These are phyloP conservation scores for Eubasilissa splendida DNA, from an alignment of 2,888 invertebrate species.

Conservation along the genomic window DNA sequence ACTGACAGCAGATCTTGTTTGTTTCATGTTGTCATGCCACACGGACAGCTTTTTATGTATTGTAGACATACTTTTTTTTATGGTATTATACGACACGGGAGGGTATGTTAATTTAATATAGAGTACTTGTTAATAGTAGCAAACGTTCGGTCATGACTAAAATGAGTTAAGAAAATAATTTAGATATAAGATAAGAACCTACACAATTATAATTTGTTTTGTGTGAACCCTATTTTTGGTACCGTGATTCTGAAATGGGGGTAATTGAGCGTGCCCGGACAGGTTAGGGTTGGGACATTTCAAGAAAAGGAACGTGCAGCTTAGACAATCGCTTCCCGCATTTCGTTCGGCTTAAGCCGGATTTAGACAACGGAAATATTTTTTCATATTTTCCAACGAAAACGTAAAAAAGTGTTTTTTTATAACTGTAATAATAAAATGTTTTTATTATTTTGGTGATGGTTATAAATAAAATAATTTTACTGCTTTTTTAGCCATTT, in stretches of 20 bases:
- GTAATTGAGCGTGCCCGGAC: constrained; percentile 15
- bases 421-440: constrained; percentile 1
- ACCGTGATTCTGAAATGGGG: constrained; percentile 18
- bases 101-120: no score
- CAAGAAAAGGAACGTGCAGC: constrained; percentile 12
- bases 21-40: no score
- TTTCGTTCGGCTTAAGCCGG: constrained; percentile 11
- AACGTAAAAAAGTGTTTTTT: not conserved
- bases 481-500: no score
- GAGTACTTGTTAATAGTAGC: no score
- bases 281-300: constrained; percentile 28
- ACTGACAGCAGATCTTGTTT: no score
- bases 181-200: no score
- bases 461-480: no score
- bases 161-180: no score
- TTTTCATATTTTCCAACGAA: constrained; percentile 7
- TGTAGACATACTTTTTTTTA: no score
- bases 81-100: no score
- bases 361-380: not conserved
- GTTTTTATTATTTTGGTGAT: not conserved
- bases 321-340: constrained; percentile 22
- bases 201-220: not conserved
- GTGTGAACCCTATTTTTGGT: constrained; percentile 21
- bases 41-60: no score
- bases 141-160: no score